phyloP scores from a whole-genome alignment of 2,113 vertebrate genomes.

The Lycaon pictus region DNA sequence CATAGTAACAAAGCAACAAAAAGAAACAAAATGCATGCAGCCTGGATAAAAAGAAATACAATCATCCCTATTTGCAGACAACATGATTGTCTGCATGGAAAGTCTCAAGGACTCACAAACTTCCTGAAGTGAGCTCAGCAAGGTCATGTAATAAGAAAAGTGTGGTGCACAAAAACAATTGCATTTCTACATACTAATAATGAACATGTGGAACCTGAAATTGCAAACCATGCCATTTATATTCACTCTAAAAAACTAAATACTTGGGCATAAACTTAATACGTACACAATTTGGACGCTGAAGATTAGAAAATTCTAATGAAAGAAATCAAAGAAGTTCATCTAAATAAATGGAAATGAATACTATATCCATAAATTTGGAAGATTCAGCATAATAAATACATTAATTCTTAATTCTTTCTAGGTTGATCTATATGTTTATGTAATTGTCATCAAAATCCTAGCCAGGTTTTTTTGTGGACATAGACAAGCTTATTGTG shows the following conservation, averaged over 20 bases:
- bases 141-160: not conserved
- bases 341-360: conserved; percentile 23
- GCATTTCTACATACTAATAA: not conserved
- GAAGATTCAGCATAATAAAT: not conserved
- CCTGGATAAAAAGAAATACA: conserved; percentile 51
- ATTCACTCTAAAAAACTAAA: not conserved
- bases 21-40: not conserved
- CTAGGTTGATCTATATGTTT: not conserved
- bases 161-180: not conserved
- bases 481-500: conserved; percentile 1
- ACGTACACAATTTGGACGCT: not conserved
- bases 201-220: not conserved
- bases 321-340: conserved; percentile 26
- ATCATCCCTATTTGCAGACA: not conserved
- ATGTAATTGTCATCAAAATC: conserved; percentile 50
- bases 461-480: not conserved
- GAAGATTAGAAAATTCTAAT: conserved; percentile 51
- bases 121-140: conserved; percentile 19
- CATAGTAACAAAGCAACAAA: conserved; percentile 4
- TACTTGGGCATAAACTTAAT: not conserved
- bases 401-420: not conserved
- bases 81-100: not conserved
- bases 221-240: not conserved
- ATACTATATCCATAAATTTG: not conserved
- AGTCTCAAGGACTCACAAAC: not conserved